Percentiles rank a stretch among this genome's conserved stretches.
Evolutionary conservation across 1,140 invertebrate genomes (phyloP).

Genomic region (Mizuhopecten yessoensis): DNA sequence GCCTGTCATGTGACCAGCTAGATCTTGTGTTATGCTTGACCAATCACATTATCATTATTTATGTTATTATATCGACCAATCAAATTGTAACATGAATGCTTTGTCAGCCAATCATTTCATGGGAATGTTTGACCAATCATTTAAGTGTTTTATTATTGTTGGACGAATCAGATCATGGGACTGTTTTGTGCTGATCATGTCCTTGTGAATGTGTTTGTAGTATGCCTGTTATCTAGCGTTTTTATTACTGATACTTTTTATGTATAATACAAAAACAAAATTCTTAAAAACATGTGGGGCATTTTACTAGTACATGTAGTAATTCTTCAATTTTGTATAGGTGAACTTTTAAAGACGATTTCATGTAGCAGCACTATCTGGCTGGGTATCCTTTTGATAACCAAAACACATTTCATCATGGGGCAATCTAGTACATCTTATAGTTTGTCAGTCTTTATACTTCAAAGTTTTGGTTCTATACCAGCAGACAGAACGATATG

Average conservation of each 20-base stretch:
- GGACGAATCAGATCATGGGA: background rate
- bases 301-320: too few relatives aligned
- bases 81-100: conserved; percentile 6
- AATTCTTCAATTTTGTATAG: too few relatives aligned
- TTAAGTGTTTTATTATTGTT: background rate
- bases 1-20: background rate
- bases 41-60: background rate
- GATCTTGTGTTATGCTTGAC: conserved; percentile 26
- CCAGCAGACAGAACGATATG: too few relatives aligned
- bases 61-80: background rate
- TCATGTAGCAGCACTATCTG: too few relatives aligned
- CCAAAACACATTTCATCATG: too few relatives aligned
- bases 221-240: background rate
- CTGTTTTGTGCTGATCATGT: background rate
- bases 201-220: background rate
- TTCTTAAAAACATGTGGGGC: too few relatives aligned
- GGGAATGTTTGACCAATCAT: background rate
- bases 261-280: too few relatives aligned
- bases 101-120: background rate
- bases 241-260: background rate
- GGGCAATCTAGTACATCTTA: too few relatives aligned
- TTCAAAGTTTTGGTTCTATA: too few relatives aligned
- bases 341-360: too few relatives aligned
- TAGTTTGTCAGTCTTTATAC: too few relatives aligned
- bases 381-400: too few relatives aligned